Conservation (phyloP, 2,797 vertebrate genomes). For the Nyctalus aviator region DNA sequence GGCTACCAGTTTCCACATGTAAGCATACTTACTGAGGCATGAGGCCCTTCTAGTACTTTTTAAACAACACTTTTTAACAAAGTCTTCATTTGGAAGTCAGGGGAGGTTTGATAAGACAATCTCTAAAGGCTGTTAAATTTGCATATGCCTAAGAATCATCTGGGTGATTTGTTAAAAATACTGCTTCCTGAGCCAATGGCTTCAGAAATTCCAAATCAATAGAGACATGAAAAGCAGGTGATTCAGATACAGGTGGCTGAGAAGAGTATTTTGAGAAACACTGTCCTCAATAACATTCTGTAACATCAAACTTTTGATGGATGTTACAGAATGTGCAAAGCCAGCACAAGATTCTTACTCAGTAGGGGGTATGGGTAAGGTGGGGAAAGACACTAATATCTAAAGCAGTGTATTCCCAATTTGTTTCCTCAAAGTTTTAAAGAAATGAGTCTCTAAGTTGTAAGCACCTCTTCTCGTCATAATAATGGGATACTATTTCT, state of each 20-base stretch:
- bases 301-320: background rate
- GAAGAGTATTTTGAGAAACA: background rate
- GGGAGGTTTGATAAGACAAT: background rate
- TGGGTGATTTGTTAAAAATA: background rate
- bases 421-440: constrained; percentile 24
- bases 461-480: background rate
- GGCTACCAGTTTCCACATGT: background rate
- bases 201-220: background rate
- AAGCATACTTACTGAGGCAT: background rate
- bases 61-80: background rate
- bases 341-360: background rate
- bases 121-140: background rate
- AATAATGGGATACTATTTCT: background rate
- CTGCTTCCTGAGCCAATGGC: background rate
- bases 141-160: background rate
- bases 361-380: background rate
- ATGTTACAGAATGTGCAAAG: background rate
- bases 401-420: background rate
- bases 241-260: background rate
- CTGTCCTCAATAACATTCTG: background rate
- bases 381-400: background rate
- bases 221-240: background rate
- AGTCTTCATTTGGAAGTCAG: background rate
- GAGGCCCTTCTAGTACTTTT: background rate
- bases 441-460: background rate